phyloP scores from a whole-genome alignment of 2,797 vertebrate species.

The Argyrosomus regius region DNA sequence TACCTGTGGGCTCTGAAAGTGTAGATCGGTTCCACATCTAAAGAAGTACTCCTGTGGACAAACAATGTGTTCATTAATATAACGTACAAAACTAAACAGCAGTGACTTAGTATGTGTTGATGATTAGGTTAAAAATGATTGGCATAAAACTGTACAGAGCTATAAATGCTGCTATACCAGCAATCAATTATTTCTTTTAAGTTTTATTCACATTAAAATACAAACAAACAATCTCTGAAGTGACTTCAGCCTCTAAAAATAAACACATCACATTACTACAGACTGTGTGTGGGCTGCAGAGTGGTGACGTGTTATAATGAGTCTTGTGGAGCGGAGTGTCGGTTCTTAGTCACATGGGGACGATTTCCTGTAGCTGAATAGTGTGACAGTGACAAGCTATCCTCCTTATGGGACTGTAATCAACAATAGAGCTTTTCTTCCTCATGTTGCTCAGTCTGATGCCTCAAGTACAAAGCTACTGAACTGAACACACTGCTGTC shows the following conservation, averaged over 20 bases:
- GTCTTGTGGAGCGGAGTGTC: slow-evolving; percentile 17
- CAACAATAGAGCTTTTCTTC: slow-evolving; percentile 18
- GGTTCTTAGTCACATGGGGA: slow-evolving; percentile 41
- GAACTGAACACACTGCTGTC: slow-evolving; percentile 1
- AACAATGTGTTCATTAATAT: slow-evolving; percentile 27
- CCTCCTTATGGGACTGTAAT: slow-evolving; percentile 4
- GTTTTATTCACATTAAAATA: not conserved
- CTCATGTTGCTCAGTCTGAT: slow-evolving; percentile 13
- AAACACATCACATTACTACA: slow-evolving; percentile 23
- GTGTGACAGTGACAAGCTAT: slow-evolving; percentile 3
- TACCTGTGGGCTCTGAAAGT: slow-evolving; percentile 98
- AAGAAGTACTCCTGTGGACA: slow-evolving; percentile 91
- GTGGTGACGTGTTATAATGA: slow-evolving; percentile 31
- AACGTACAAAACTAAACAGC: not conserved
- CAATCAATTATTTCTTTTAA: not conserved
- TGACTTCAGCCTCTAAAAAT: slow-evolving; percentile 43
- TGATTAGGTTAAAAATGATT: not conserved
- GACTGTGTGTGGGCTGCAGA: slow-evolving; percentile 39
- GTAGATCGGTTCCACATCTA: slow-evolving; percentile 99
- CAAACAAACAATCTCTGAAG: not conserved
- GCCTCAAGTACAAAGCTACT: not conserved
- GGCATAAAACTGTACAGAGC: not conserved
- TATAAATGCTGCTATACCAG: not conserved
- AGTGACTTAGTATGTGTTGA: not conserved
- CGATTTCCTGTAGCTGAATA: slow-evolving; percentile 35